phyloP scores from a whole-genome alignment of 2,113 vertebrate genomes.

The Scolopax mira region DNA sequence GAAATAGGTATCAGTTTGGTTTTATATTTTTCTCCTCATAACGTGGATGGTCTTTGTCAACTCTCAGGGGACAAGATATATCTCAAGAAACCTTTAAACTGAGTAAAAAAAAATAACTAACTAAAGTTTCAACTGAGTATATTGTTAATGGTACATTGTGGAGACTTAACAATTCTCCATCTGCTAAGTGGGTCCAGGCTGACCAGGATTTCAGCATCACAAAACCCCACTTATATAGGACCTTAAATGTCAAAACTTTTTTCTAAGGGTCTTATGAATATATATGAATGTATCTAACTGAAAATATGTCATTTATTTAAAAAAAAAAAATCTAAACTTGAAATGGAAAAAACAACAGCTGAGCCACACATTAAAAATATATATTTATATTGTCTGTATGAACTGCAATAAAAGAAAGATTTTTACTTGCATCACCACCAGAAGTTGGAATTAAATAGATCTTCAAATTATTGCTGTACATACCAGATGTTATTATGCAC shows the following conservation, averaged over 20 bases:
- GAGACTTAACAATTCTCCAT: neutral
- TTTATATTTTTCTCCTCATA: neutral
- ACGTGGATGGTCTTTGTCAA: neutral
- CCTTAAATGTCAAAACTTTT: constrained; percentile 1
- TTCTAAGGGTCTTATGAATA: neutral
- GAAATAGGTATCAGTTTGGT: neutral
- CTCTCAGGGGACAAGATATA: neutral
- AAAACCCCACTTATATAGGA: neutral
- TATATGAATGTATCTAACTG: neutral
- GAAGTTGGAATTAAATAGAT: neutral
- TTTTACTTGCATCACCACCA: neutral
- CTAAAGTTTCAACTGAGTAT: neutral
- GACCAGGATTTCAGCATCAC: neutral
- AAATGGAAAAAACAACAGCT: neutral
- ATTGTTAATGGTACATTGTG: neutral
- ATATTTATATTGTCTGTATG: neutral
- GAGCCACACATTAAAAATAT: neutral
- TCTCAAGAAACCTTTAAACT: neutral
- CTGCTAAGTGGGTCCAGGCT: neutral
- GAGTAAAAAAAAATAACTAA: neutral
- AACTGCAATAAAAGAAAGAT: neutral
- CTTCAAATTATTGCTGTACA: neutral
- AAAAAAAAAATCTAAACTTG: neutral
- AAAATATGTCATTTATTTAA: neutral
- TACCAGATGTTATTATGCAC: neutral